Evolutionary conservation across 2,888 invertebrate species (phyloP).

Genomic region (Eilema griseolum): DNA sequence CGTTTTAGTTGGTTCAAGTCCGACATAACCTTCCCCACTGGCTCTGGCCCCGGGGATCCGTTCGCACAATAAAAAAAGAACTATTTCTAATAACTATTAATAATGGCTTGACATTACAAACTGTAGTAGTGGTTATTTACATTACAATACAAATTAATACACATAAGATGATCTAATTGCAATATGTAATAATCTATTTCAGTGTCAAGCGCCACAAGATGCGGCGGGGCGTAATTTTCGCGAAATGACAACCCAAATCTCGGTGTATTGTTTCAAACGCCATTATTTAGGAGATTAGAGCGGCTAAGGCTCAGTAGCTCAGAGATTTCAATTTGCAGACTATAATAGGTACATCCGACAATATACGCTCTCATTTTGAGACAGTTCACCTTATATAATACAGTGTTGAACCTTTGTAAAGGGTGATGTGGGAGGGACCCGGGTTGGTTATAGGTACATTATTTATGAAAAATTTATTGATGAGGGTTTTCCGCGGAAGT

Average conservation of each 20-base stretch:
- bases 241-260: constrained; percentile 74
- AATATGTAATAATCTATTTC: constrained; percentile 13
- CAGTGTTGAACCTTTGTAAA: constrained; percentile 31
- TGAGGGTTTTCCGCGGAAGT: constrained; percentile 5
- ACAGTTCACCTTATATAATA: constrained; percentile 39
- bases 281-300: constrained; percentile 76
- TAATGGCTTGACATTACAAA: neutral
- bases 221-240: constrained; percentile 51
- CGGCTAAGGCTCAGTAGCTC: constrained; percentile 55
- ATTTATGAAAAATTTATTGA: constrained; percentile 25
- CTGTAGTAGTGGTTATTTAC: neutral
- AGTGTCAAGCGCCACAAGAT: neutral
- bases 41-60: no score
- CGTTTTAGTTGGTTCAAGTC: no score
- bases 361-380: constrained; percentile 49
- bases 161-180: constrained; percentile 7
- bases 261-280: constrained; percentile 76
- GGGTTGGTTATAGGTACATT: constrained; percentile 6
- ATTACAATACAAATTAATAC: neutral
- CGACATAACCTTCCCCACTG: no score
- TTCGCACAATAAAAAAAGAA: no score
- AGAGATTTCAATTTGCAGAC: constrained; percentile 74
- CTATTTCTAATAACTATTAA: no score
- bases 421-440: neutral
- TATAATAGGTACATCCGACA: constrained; percentile 57